phyloP scores from a whole-genome alignment of 2,797 vertebrate species.

The Kryptolebias ocellatus region DNA sequence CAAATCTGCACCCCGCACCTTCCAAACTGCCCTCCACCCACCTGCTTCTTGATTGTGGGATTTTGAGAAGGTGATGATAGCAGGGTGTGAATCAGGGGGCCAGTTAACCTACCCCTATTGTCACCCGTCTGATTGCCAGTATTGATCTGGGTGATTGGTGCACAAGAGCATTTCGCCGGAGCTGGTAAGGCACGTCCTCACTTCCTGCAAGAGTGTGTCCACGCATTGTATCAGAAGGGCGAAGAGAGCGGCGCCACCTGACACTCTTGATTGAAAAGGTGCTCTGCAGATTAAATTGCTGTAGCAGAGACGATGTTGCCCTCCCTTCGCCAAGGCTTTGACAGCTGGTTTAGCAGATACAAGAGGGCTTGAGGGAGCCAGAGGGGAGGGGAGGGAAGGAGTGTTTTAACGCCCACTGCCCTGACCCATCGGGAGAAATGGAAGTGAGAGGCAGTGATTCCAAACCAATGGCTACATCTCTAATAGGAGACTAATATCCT shows the following conservation, averaged over 20 bases:
- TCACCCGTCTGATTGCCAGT: conserved; percentile 62
- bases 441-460: conserved; percentile 64
- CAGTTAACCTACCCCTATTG: conserved; percentile 55
- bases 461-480: conserved; percentile 66
- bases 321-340: conserved; percentile 24
- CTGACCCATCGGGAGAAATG: conserved; percentile 59
- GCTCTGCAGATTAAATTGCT: conserved; percentile 69
- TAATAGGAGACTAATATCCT: conserved; percentile 65
- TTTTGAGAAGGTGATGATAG: conserved; percentile 59
- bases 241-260: conserved; percentile 60
- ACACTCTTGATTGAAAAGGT: conserved; percentile 71
- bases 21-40: not conserved
- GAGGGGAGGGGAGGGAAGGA: conserved; percentile 6
- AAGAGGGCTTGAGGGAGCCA: conserved; percentile 14
- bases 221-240: conserved; percentile 63
- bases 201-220: conserved; percentile 69
- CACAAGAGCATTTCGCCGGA: conserved; percentile 15
- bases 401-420: conserved; percentile 67
- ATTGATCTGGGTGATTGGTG: conserved; percentile 50
- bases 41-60: conserved; percentile 41
- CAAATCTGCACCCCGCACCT: conserved; percentile 34
- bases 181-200: conserved; percentile 1
- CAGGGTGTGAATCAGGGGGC: conserved; percentile 51
- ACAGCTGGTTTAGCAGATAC: conserved; percentile 58
- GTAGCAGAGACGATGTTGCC: conserved; percentile 43